Base-by-base conservation (phyloP, 1,140 invertebrate species). In the Drosophila parvula region DNA sequence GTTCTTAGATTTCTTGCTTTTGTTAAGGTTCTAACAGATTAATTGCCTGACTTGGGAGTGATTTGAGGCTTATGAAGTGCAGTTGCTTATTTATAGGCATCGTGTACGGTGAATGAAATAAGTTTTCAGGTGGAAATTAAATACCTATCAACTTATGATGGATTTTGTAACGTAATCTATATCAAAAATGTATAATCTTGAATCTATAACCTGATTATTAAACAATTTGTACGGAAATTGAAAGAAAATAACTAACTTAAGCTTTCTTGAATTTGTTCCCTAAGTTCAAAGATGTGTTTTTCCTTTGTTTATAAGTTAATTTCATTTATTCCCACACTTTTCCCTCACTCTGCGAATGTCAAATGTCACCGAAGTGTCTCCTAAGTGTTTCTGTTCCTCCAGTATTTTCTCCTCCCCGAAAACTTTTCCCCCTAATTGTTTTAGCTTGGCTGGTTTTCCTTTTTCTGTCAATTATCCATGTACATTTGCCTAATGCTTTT, bases 401-500 rank as follows among this genome's bases (percentile, higher is more conserved):
- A 27, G 27, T n/a, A 62, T 51, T 69, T 16, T 27, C 28, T 36
- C 67, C 32, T n/a, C 18, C 12, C 38, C 22, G 14, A 1, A 22
- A 53, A 71, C 18, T 44, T 64, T 45, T 14, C 40, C 36, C 38
- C 62, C 36, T 51, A 51, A 68, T 68, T 67, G 61, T 67, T 47
- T 55, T 16, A 67, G 68, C 32, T 57, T 47, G 14, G 18, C 5
- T 47, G 41, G 43, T 41, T 73, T 47, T 68, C 22, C 41, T 48
- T 59, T 68, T 59, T 36, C 48, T 71, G 64, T 71, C 68, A 71
- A 58, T 71, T 71, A 71, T 71, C 68, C 65, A 38, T 32, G 32
- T 41, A 71, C 67, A 71, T 59, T 59, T 71, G 69, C 67, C 44
- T 73, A 71, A 73, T 73, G 69, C 65, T 59, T 71, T 71, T 71